Evolutionary conservation across 1,140 invertebrate genomes (phyloP), one percentile per base, ranked within the genome.

Genomic region (Tetramorium alpestre): DNA sequence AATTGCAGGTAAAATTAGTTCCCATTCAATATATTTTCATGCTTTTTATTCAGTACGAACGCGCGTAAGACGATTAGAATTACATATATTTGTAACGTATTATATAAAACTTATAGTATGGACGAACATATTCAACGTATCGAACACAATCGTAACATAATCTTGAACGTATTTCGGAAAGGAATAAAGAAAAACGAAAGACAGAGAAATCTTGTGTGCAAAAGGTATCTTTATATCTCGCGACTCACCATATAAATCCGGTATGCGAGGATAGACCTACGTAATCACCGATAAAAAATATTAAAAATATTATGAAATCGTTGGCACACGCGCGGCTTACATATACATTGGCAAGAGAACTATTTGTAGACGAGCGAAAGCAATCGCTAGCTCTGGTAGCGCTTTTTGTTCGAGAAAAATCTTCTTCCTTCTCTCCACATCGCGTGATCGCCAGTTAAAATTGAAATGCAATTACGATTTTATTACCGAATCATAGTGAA

Each of bases 231-330:
- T 41, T 47, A n/a, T 78, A n/a, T 81, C 13, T 73, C 64, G 7
- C 28, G 28, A 69, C 77, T 81, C 33, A 81, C 80, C 80, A 60
- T n/a, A 38, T 38, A 33, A 44, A 75, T 84, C 69, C 54, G 11
- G 5, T 25, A 33, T 73, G 3, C 11, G 51, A 62, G 54, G 56
- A 22, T 75, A 84, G 80, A 84, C 80, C 80, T 84, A 60, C 7
- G 10, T 47, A 1, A 73, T 58, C 33, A 18, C 3, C 41, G 13
- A 73, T 73, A 58, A 58, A 58, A 58, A 82, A 82, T 58, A 49
- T 47, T 60, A 60, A 82, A 82, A 56, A 73, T 54, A 56, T 82
- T 33, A 33, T 56, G 38, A 44, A 72, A 56, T 81, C 10, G 18
- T 51, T 60, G 0, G 3, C 18, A 6, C 2, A 16, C 18, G 11